Percentiles rank a stretch among this genome's conserved stretches.
These are phyloP conservation scores for Selene dorsalis DNA, from an alignment of 2,797 vertebrate species.

Conservation along the genomic window DNA sequence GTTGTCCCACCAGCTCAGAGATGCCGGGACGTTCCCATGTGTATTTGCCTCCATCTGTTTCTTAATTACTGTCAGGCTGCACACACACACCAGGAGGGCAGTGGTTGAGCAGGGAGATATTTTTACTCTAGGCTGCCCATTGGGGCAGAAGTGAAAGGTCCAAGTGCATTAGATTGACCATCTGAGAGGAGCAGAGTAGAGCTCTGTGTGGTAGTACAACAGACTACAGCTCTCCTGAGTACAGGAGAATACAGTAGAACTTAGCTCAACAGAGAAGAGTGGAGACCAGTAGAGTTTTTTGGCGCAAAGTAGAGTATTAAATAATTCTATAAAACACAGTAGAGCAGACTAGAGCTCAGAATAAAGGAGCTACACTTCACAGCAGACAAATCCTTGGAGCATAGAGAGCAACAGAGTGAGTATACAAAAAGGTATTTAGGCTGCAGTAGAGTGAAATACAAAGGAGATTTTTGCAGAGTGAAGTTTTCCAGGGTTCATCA, in stretches of 20 bases:
- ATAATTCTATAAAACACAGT: background rate
- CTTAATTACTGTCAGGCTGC: slow-evolving; percentile 57
- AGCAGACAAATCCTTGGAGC: too few species aligned
- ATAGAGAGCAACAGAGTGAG: too few species aligned
- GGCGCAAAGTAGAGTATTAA: background rate
- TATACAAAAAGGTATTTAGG: background rate
- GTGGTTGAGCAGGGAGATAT: slow-evolving; percentile 39
- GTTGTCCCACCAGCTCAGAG: slow-evolving; percentile 49
- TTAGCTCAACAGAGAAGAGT: background rate
- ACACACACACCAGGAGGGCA: slow-evolving; percentile 31
- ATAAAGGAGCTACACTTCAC: background rate
- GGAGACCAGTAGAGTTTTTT: background rate
- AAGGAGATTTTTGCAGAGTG: background rate
- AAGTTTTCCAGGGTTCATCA: background rate
- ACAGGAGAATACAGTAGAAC: background rate
- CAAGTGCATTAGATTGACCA: slow-evolving; percentile 38
- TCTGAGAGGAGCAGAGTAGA: slow-evolving; percentile 23
- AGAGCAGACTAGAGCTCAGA: background rate
- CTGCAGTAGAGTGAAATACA: background rate
- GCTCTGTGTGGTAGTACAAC: background rate
- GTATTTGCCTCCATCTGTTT: slow-evolving; percentile 52
- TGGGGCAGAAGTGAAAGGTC: slow-evolving; percentile 54
- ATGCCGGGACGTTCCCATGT: slow-evolving; percentile 58
- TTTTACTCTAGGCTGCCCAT: slow-evolving; percentile 34
- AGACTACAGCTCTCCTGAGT: background rate